Evolutionary conservation across 2,888 invertebrate genomes (phyloP), one percentile per base, ranked within the genome.

Genomic region (Amorpha juglandis): DNA sequence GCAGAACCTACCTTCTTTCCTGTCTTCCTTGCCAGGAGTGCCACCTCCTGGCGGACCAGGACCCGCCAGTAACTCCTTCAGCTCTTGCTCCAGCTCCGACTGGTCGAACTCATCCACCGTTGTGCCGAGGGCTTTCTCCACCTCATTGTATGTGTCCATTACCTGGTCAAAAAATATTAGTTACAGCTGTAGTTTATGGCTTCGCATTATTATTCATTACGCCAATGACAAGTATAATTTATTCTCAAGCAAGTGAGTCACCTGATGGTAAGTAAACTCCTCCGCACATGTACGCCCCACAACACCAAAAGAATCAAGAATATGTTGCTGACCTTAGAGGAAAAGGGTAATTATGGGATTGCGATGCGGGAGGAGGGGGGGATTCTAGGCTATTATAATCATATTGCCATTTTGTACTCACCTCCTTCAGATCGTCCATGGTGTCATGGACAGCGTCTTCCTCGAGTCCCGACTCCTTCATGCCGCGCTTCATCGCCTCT

Each of bases 351-450:
- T n/a, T n/a, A n/a, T n/a, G n/a, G n/a, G n/a, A n/a, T n/a, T n/a
- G n/a, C n/a, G n/a, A n/a, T n/a, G n/a, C n/a, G n/a, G n/a, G n/a
- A n/a, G n/a, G n/a, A n/a, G n/a, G n/a, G n/a, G n/a, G n/a, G n/a
- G n/a, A n/a, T n/a, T n/a, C n/a, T n/a, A n/a, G n/a, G n/a, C n/a
- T n/a, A n/a, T n/a, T 38, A 51, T 55, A 53, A 52, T 21, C 27
- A 45, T 21, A n/a, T 27, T 27, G 27, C 33, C 58, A 7, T 52
- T 21, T 6, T 52, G n/a, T 35, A 3, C 53, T 73, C 47, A 96
- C 96, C 77, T 97, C 97, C 77, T 95, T 95, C 63, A 97, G 89
- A 73, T 97, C 95, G 53, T 96, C 94, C 94, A 97, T 95, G 0
- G 97, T 95, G 73, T 97, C 95, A 73, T 94, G 94, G 0, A 96